Base-by-base conservation (phyloP, 2,888 invertebrate genomes). In the Lithophane leautieri region DNA sequence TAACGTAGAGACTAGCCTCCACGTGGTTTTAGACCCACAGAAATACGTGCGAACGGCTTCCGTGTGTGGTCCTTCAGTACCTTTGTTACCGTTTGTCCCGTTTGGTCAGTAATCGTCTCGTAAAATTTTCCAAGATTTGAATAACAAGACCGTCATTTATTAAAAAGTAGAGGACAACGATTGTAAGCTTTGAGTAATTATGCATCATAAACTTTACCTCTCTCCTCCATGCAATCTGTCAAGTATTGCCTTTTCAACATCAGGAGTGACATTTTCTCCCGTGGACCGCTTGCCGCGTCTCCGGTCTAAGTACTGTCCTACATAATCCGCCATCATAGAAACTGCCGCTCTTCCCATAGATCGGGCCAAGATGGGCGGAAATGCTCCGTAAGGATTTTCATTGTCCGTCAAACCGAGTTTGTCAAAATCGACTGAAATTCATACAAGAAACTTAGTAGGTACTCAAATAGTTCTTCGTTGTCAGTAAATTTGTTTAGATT, bases 391-490 rank as follows among this genome's bases (percentile, higher is more conserved):
- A 0, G 98, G 98, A 94, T 98, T 98, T 91, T 98, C 98, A 91
- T 98, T 98, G 91, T 98, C 98, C n/a, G 98, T 98, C 87, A 98
- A 93, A 22, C 98, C 98, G 84, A 98, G 94, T 92, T 98, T 98
- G 93, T 98, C 98, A 92, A 98, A 98, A 91, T 98, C 98, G 93
- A 98, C 98, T 98, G 96, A 56, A 92, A 93, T 34, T 52, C 7
- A 58, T 52, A 42, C 63, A 25, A 62, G 0, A 66, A 44, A 19
- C 4, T 42, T 52, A 34, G 40, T 34, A 6, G 34, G 34, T 58
- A 71, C 1, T 42, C 19, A 12, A 12, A 40, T 60, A 28, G 25
- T 40, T 40, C n/a, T 47, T 34, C 9, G 8, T 19, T 47, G 28
- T 40, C 52, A 34, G 22, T 1, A 50, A 62, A 67, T 63, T 70